Base-by-base conservation (phyloP, 2,888 invertebrate species). In the Andrena praecox region DNA sequence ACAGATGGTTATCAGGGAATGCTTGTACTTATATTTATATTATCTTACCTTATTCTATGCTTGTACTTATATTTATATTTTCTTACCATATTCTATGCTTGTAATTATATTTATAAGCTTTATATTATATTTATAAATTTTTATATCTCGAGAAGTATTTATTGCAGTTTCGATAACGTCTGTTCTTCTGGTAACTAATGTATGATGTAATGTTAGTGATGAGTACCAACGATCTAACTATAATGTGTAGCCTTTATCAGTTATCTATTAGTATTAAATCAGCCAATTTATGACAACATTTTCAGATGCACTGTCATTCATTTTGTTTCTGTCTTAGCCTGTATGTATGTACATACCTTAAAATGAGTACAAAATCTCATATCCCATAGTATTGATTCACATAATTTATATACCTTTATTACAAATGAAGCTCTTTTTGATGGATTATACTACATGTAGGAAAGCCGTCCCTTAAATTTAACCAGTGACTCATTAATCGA, bases 341-440 rank as follows among this genome's bases (percentile, higher is more conserved):
- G 20, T 20, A 20, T 20, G 20, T 20, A 20, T 31, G 81, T 79
- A 59, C 84, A 83, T 73, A 85, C 86, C 86, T 88, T 86, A 88
- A 87, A 60, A n/a, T 50, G 59, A 73, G 72, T 66, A 33, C 76
- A 78, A 50, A 72, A 82, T 56, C 69, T 76, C 29, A 76, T 63
- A 6, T 10, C 52, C 29, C 29, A 29, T 20, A 20, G 20, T 29
- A 29, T 29, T 16, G 89, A 86, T 74, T 91, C 89, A 77, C 90
- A 90, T 7, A 91, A 70, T 69, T 90, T 90, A 66, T 87, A 90
- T 4, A 73, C 56, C 80, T 91, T 91, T 7, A 91, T 87, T 1
- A 88, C 90, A 67, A 90, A 86, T 68, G 89, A 71, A 50, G 90
- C 87, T 69, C 89, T 85, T 86, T 91, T 91, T 48, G 89, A 85